Evolutionary conservation across 1,140 invertebrate species (phyloP).

Genomic region (Drosophila bipectinata): DNA sequence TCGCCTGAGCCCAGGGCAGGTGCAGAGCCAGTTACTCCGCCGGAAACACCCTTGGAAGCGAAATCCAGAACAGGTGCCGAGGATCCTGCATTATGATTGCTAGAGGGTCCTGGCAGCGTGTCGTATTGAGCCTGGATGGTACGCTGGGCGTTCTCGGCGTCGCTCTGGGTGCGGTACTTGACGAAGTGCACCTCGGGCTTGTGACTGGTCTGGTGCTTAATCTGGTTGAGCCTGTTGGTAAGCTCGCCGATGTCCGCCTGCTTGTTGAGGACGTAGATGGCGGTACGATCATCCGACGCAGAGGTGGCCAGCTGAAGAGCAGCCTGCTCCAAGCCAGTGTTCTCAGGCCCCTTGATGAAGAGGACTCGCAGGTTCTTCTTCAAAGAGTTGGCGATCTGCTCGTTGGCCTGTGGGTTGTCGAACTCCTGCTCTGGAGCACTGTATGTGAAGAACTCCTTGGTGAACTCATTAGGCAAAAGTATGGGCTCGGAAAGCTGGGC

Average conservation of each 20-base stretch:
- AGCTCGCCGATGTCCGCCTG: constrained; percentile 82
- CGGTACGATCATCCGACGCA: constrained; percentile 90
- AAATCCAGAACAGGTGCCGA: constrained; percentile 63
- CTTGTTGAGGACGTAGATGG: constrained; percentile 93
- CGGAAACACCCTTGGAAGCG: constrained; percentile 35
- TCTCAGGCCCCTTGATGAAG: constrained; percentile 91
- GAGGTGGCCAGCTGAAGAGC: constrained; percentile 87
- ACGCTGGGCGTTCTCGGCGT: constrained; percentile 77
- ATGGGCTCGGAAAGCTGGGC: constrained; percentile 58
- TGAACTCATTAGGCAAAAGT: constrained; percentile 55
- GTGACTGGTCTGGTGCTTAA: constrained; percentile 50
- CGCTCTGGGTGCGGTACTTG: constrained; percentile 88
- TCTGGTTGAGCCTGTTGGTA: constrained; percentile 58
- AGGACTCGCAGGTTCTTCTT: constrained; percentile 93
- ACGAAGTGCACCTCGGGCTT: constrained; percentile 91
- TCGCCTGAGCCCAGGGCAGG: constrained; percentile 15
- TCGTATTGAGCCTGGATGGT: constrained; percentile 75
- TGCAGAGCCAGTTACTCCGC: not conserved
- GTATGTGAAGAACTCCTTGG: constrained; percentile 72
- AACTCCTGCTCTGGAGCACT: constrained; percentile 72
- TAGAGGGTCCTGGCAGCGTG: constrained; percentile 57
- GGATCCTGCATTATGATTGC: constrained; percentile 57
- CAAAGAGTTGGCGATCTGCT: constrained; percentile 82
- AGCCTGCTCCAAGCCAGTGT: constrained; percentile 86
- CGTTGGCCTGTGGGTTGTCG: constrained; percentile 46